Percentiles rank a stretch among this genome's conserved stretches.
phyloP scores from a whole-genome alignment of 2,113 vertebrate species.

The Vicugna pacos region DNA sequence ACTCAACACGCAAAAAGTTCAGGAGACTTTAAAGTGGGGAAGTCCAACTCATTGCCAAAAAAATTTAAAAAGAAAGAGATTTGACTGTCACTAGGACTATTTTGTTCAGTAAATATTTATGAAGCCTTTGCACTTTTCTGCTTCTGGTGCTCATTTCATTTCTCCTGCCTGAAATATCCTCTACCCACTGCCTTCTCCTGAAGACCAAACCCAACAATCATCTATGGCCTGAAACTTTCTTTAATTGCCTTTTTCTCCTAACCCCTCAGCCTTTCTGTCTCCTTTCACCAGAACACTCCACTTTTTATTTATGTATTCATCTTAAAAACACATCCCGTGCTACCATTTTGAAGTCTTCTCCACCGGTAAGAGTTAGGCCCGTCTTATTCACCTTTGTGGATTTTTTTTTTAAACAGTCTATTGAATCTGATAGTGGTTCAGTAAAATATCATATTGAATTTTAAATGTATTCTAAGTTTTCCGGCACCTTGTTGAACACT shows the following conservation, averaged over 20 bases:
- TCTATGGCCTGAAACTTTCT: not conserved
- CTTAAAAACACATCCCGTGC: not conserved
- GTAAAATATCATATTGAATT: not conserved
- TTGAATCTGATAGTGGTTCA: not conserved
- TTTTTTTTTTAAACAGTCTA: not conserved
- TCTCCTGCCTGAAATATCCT: slow-evolving; percentile 10
- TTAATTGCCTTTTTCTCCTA: not conserved
- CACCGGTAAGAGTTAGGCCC: not conserved
- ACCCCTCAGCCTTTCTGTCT: not conserved
- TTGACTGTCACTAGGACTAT: not conserved
- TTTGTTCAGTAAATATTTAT: slow-evolving; percentile 37
- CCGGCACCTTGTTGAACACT: not conserved
- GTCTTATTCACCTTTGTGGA: not conserved
- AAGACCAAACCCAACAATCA: not conserved
- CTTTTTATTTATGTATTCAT: not conserved
- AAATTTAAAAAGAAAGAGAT: not conserved
- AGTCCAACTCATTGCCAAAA: not conserved
- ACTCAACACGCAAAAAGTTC: not conserved
- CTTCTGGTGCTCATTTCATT: slow-evolving; percentile 19
- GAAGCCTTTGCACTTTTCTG: not conserved
- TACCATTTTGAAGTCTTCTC: not conserved
- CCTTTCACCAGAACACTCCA: not conserved
- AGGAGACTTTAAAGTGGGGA: not conserved
- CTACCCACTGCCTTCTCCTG: not conserved
- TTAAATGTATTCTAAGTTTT: not conserved